A percentile compares a stretch with the other conserved stretches of the same genome.
Evolutionary conservation across 2,113 vertebrate species (phyloP).

Genomic region (Oreochromis aureus): DNA sequence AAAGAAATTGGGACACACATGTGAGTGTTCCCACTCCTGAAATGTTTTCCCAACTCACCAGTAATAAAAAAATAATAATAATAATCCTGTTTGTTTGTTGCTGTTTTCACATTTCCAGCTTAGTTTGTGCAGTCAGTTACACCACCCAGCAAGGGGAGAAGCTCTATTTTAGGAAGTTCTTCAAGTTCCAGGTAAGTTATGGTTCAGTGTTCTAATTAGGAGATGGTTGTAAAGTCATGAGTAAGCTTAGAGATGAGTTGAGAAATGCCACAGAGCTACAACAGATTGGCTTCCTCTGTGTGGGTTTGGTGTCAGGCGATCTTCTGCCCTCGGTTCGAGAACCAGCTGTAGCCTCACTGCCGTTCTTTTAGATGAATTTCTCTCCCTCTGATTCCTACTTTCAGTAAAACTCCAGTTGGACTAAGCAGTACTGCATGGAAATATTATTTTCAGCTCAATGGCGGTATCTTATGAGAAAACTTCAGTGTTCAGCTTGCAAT

Average conservation of each 20-base stretch:
- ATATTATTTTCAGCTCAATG: neutral
- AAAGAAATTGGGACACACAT: constrained; percentile 99
- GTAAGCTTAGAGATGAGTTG: neutral
- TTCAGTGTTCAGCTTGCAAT: constrained; percentile 63
- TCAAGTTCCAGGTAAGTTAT: constrained; percentile 94
- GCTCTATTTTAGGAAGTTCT: constrained; percentile 99
- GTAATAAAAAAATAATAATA: neutral
- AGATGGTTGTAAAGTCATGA: neutral
- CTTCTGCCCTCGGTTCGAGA: neutral
- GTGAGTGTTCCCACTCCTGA: constrained; percentile 61
- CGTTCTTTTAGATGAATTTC: neutral
- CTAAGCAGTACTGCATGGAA: neutral
- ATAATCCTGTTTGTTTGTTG: neutral
- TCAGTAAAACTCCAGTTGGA: neutral
- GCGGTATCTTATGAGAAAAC: constrained; percentile 47
- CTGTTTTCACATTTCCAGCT: constrained; percentile 66
- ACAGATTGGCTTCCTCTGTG: constrained; percentile 8
- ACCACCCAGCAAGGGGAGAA: constrained; percentile 93
- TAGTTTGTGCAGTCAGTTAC: constrained; percentile 98
- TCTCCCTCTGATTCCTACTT: neutral
- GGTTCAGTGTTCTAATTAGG: neutral
- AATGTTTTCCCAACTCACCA: neutral
- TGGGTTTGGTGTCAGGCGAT: neutral
- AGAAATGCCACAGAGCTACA: constrained; percentile 55
- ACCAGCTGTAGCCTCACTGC: neutral